Evolutionary conservation across 2,888 invertebrate genomes (phyloP).

Genomic region (Heterodera filipjevi): DNA sequence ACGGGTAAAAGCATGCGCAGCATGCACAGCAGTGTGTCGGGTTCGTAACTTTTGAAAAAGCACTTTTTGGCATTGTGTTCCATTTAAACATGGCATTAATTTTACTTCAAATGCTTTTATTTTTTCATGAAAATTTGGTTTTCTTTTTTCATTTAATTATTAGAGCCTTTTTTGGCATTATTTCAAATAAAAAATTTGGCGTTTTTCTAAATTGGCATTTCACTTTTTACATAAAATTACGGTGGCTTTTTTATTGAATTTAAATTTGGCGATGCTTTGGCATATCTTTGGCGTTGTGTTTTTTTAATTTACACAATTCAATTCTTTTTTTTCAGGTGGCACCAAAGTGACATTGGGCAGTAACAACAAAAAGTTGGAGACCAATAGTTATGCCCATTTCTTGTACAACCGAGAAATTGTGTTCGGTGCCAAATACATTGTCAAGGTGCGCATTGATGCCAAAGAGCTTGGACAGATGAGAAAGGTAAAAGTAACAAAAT

Average conservation of each 20-base stretch:
- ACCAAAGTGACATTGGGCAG: constrained; percentile 27
- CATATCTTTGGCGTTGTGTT: constrained; percentile 29
- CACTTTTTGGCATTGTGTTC: neutral
- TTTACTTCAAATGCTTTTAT: too few relatives aligned
- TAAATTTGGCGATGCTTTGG: too few relatives aligned
- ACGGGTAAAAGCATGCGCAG: constrained; percentile 41
- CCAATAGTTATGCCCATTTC: constrained; percentile 41
- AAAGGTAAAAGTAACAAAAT: too few relatives aligned
- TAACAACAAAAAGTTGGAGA: constrained; percentile 39
- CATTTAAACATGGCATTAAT: neutral
- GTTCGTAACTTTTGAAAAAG: neutral
- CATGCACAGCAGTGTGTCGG: constrained; percentile 35
- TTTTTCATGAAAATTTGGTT: too few relatives aligned
- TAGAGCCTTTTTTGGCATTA: too few relatives aligned
- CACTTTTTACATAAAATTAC: too few relatives aligned
- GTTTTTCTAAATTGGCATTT: too few relatives aligned
- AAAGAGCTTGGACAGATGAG: constrained; percentile 29
- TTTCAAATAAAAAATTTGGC: too few relatives aligned
- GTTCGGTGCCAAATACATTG: constrained; percentile 42
- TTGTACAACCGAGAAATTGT: constrained; percentile 40
- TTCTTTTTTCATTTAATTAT: too few relatives aligned
- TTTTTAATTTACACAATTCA: neutral
- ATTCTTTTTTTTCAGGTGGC: neutral
- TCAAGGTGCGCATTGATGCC: constrained; percentile 34
- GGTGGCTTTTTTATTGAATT: too few relatives aligned